Base-by-base conservation (phyloP, 2,888 invertebrate genomes). In the Hipparchia sbordonii region DNA sequence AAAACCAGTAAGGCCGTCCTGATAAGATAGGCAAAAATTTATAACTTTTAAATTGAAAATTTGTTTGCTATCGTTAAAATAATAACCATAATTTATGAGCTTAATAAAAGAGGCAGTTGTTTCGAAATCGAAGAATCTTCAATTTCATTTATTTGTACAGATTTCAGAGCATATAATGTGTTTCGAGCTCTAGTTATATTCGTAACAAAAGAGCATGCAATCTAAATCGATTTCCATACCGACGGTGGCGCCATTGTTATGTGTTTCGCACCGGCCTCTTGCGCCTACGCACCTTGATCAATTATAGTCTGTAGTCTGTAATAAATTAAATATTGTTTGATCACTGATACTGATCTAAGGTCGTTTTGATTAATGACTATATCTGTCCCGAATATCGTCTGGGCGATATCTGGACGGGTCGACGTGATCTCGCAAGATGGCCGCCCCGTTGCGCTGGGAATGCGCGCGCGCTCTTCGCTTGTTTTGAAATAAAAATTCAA, bases 281-380 rank as follows among this genome's bases (percentile, higher is more conserved):
- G 87, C 90, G 85, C 92, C 92, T 87, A 93, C 93, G 89, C 91
- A 87, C 79, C 82, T 84, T 86, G 89, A 90, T 90, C 90, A 91
- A 90, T 92, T 92, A 60, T 39, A 77, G 81, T 80, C 82, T 61
- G 80, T 80, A 83, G 84, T 82, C 80, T 80, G 84, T 89, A 86
- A 91, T 92, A 91, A 89, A 91, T 92, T 90, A 90, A 91, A 91
- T 88, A 90, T 85, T 90, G 89, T 90, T 90, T 90, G 86, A 89
- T 89, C 88, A 78, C 77, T 77, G 92, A 91, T 92, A 90, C 86
- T 84, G 85, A 90, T 90, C 89, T 89, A 82, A 85, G 85, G 85
- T 84, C 83, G 82, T 82, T 87, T 88, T 93, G 93, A 93, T 93
- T 91, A 91, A 93, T 91, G 88, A 82, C 85, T 88, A 84, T 84